Evolutionary conservation across 2,888 invertebrate genomes (phyloP), one percentile per base, ranked within the genome.

Genomic region (Gisinianus flammeolus): DNA sequence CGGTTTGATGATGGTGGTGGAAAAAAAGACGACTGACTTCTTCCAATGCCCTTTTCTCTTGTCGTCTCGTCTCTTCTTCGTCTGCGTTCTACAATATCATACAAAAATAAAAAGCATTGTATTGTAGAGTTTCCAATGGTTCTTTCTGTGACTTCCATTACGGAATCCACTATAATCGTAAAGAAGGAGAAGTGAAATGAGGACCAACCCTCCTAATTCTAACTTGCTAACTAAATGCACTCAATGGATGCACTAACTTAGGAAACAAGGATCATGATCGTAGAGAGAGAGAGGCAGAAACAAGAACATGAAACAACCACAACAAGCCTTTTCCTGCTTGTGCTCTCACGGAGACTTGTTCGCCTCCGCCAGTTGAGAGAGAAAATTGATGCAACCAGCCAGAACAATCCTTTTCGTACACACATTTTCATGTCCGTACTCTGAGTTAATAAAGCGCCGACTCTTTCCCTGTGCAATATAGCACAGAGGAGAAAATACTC

Each of bases 181-280:
- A 68, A 66, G 66, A 28, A 30, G 31, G 30, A 10, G n/a, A 31
- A 64, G 30, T 16, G 66, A 30, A 44, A 68, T 67, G 67, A 33
- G 22, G n/a, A 33, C 68, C 35, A 44, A 68, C 10, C 67, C 64
- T 64, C 67, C 68, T 68, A 68, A 68, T 68, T 68, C 68, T 68
- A 44, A 35, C 44, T 68, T 68, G 22, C 68, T 19, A 68, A 26
- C 68, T 68, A 68, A 68, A 68, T 68, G 44, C 68, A 44, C 44
- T 33, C 26, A 68, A 68, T 68, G 44, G 68, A 68, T 35, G 16
- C 44, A 68, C 68, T 68, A 68, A 44, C 68, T 68, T 68, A 68
- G 24, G 10, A 33, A 44, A 33, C n/a, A 68, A 67, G 44, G 44
- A 68, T 68, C 68, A 35, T 68, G 44, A 68, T 35, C 26, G 44